Evolutionary conservation across 2,888 invertebrate genomes (phyloP), one percentile per base, ranked within the genome.

Genomic region (Pachycephus smyrnensis): DNA sequence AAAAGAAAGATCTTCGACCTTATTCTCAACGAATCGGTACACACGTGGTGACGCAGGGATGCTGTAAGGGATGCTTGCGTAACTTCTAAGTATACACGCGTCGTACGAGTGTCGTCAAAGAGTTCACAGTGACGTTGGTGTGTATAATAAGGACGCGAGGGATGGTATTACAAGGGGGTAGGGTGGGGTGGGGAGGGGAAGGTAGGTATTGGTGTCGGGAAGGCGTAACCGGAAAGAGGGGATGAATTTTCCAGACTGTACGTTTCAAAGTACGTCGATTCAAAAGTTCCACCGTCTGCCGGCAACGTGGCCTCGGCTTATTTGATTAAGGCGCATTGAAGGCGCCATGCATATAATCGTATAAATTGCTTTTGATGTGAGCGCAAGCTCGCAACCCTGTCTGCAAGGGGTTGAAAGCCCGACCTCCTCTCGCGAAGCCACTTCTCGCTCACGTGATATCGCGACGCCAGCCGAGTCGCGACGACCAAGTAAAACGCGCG

Each of bases 311-410:
- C 68, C 68, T 68, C 31, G 81, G 86, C 82, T 88, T 87, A 88
- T 87, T 88, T 87, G 89, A 88, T 88, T 87, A 88, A 87, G 86
- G 85, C 82, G 84, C 86, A 86, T 88, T 86, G 86, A 89, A 89
- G 86, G 86, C 84, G 87, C 85, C 86, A 86, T 85, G 88, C 88
- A 86, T 88, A 86, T 89, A 89, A 89, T 89, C 88, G 85, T 85
- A 87, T 87, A 88, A 88, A 89, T 88, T 87, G 88, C 89, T 88
- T 88, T 88, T 88, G 87, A 89, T 87, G 86, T 83, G 86, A 84
- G 84, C 85, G 83, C 81, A 80, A 83, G 82, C 83, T 82, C 80
- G 73, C 79, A 80, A 76, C 82, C 81, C 80, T 84, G 82, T 82
- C 81, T 82, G 79, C 81, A 77, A 55, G 23, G 73, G 82, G 81